Evolutionary conservation across 1,140 invertebrate genomes (phyloP).

Genomic region (Rhizoglyphus robini): DNA sequence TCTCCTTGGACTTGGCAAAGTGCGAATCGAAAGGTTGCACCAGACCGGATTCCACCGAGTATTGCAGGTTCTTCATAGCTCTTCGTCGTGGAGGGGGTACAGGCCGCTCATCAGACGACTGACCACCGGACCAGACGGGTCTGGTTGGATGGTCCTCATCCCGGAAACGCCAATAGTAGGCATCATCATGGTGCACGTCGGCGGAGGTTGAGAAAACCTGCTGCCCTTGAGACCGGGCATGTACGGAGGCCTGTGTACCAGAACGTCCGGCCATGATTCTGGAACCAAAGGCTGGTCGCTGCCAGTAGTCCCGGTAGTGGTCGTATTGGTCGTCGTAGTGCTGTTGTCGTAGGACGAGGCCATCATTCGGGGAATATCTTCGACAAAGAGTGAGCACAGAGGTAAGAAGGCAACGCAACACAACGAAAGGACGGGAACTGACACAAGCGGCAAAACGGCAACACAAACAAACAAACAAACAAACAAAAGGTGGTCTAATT

Average conservation of each 20-base stretch:
- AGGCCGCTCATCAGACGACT: neutral
- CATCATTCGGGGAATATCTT: conserved; percentile 5
- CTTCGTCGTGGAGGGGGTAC: conserved; percentile 16
- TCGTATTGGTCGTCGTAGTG: conserved; percentile 14
- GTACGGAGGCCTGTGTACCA: neutral
- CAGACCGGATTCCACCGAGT: neutral
- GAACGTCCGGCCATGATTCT: neutral
- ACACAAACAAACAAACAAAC: neutral
- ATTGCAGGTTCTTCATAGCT: conserved; percentile 30
- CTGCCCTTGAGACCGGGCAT: neutral
- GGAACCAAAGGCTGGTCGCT: conserved; percentile 11
- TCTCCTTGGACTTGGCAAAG: neutral
- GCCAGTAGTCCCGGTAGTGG: conserved; percentile 8
- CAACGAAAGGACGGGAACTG: neutral
- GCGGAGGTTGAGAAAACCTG: neutral
- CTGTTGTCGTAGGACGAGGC: neutral
- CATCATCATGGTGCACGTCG: neutral
- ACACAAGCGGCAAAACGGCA: too few relatives aligned
- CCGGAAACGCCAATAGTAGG: neutral
- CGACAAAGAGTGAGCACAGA: neutral
- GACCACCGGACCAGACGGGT: neutral
- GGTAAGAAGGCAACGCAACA: neutral
- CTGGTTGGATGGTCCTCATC: neutral
- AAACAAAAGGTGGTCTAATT: neutral
- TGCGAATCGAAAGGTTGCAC: neutral